Evolutionary conservation across 2,113 vertebrate genomes (phyloP), one percentile per base, ranked within the genome.

Genomic region (Psilopsiagon aymara): DNA sequence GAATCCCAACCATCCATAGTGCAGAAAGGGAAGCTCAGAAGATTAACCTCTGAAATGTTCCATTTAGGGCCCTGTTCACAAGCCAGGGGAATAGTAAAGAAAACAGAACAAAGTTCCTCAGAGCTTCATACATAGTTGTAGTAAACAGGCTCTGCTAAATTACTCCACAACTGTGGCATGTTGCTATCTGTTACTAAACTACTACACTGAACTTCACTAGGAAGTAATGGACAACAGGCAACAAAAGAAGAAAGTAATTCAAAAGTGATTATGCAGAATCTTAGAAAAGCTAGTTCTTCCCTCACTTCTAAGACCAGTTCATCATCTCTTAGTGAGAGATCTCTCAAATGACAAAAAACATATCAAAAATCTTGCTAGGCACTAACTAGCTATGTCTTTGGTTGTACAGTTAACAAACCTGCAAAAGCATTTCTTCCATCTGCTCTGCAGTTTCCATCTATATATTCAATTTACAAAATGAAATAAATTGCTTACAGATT

Each of bases 391-490:
- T 59, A 5, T 46, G 19, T 24, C 90, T 92, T 82, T 89, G 76
- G 92, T 75, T 78, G 81, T 77, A 82, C 44, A 90, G 84, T 86
- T 97, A 97, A 95, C 71, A 97, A 97, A 96, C 89, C 86, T 51
- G n/a, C 55, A 94, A 88, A 60, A 94, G 28, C 75, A 77, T 90
- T 92, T 87, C 87, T 97, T 95, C 93, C 85, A 96, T 97, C 97
- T 94, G 92, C 92, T 97, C 94, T 93, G 70, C 63, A 87, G 89
- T 95, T 96, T 93, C 76, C 64, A 66, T 68, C 83, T 77, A 79
- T 59, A 86, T 24, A 28, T 41, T 96, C 24, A 3, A 57, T 92
- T 94, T 97, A 59, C 28, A 96, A 97, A 95, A 91, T 66, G n/a
- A 81, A 95, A 94, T 84, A 90, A 92, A 85, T 51, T 71, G 47